A percentile compares a stretch with the other conserved stretches of the same genome.
These are phyloP conservation scores for Tetramorium simillimum DNA, from an alignment of 1,140 invertebrate species.

Conservation along the genomic window DNA sequence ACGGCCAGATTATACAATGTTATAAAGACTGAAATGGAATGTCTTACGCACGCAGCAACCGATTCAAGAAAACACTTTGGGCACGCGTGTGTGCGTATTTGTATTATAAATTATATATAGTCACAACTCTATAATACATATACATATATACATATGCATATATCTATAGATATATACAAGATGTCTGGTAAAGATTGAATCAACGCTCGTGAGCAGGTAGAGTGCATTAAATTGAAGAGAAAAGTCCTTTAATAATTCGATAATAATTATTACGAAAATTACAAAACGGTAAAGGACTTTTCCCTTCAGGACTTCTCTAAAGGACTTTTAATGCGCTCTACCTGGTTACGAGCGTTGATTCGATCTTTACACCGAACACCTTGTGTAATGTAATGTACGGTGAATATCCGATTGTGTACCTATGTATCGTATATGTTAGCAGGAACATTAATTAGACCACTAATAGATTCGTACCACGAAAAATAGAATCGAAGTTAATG, in stretches of 20 bases:
- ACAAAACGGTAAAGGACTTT: no score
- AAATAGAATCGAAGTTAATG: slow-evolving; percentile 11
- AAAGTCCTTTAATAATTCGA: no score
- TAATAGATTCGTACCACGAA: slow-evolving; percentile 17
- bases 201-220: no score
- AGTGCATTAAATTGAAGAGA: no score
- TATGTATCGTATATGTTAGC: slow-evolving; percentile 49
- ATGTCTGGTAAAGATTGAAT: no score
- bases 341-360: no score
- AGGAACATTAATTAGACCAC: background rate
- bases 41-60: slow-evolving; percentile 34
- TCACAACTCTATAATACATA: slow-evolving; percentile 13
- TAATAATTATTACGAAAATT: no score
- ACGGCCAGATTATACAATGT: slow-evolving; percentile 26
- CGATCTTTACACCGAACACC: no score
- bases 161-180: no score
- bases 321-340: no score
- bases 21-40: slow-evolving; percentile 42
- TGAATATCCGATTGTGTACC: slow-evolving; percentile 33
- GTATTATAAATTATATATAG: slow-evolving; percentile 56
- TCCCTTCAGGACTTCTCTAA: no score
- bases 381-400: slow-evolving; percentile 13
- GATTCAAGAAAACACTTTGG: slow-evolving; percentile 32
- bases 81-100: slow-evolving; percentile 27
- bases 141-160: slow-evolving; percentile 6